A percentile compares a stretch with the other conserved stretches of the same genome.
Evolutionary conservation across 1,140 invertebrate species (phyloP).

Genomic region (Spodoptera frugiperda): DNA sequence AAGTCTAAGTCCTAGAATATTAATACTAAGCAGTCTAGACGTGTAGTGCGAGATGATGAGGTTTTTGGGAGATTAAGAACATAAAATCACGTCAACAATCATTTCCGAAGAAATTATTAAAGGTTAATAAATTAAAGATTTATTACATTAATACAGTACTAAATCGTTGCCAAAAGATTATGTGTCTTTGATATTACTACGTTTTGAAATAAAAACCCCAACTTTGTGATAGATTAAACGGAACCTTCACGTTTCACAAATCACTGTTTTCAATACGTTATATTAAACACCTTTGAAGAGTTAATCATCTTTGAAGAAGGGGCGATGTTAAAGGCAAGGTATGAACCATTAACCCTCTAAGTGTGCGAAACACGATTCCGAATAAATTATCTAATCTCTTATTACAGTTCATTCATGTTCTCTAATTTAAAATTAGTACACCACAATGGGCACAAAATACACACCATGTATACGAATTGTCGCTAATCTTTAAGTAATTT

Average conservation of each 20-base stretch:
- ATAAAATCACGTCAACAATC: background rate
- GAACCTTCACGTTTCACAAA: no score
- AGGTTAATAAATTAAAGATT: no score
- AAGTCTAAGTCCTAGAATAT: slow-evolving; percentile 17
- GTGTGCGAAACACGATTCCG: slow-evolving; percentile 11
- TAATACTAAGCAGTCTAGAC: background rate
- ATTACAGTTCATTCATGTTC: background rate
- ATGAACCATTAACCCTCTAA: background rate
- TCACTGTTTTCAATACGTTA: no score
- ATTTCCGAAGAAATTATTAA: no score
- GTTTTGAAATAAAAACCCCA: no score
- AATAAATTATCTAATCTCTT: slow-evolving; percentile 29
- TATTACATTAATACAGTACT: no score
- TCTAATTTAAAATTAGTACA: slow-evolving; percentile 24
- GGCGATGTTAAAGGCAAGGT: background rate
- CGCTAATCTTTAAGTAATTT: slow-evolving; percentile 28
- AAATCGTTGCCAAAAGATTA: no score
- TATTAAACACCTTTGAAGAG: background rate
- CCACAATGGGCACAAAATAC: background rate
- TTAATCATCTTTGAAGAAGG: background rate
- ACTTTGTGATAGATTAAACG: no score
- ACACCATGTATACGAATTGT: background rate
- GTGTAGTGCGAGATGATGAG: background rate
- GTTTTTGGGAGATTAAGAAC: slow-evolving; percentile 5
- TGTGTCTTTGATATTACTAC: no score